Base-by-base conservation (phyloP, 2,113 vertebrate species). In the Butastur rufipennis region DNA sequence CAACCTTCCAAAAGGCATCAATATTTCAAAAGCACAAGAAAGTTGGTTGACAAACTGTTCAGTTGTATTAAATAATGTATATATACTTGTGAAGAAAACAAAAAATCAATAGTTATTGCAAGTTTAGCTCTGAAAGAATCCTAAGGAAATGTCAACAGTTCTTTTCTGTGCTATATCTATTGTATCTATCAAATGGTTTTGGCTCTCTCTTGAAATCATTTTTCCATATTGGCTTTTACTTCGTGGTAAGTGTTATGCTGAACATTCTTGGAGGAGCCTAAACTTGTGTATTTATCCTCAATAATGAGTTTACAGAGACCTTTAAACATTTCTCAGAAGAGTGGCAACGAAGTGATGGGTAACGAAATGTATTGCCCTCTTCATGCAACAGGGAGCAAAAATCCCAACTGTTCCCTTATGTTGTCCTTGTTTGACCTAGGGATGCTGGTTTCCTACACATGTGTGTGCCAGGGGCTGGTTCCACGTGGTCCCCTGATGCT, bases 41-140 rank as follows among this genome's bases (percentile, higher is more conserved):
- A 95, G 90, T 15, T 89, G 81, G 59, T 94, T 96, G 94, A 59
- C 75, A 81, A 65, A 93, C 70, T 84, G 81, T 81, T 96, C 63
- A 68, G 29, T 78, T 74, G 62, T 59, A 68, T 92, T 95, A 95
- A 97, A 96, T 96, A 96, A 95, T 95, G 88, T 72, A 95, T 90
- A 55, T 52, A 16, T 27, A 53, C 56, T 77, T 71, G 81, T 58
- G 95, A 86, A 86, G 86, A 78, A 96, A 91, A 65, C 79, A 95
- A 92, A 66, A 93, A 96, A 97, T 96, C 96, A 45, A 94, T 93
- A 61, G 45, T 56, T 45, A 4, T 23, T 32, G 81, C 81, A 36
- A 62, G 77, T 62, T 81, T 22, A 17, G n/a, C 72, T 81, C 90
- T 74, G 48, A 50, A 94, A 82, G 93, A 55, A 68, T 86, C 74